A percentile compares a stretch with the other conserved stretches of the same genome.
These are phyloP conservation scores for Paramacrobiotus metropolitanus DNA, from an alignment of 1,140 invertebrate species.

Conservation along the genomic window DNA sequence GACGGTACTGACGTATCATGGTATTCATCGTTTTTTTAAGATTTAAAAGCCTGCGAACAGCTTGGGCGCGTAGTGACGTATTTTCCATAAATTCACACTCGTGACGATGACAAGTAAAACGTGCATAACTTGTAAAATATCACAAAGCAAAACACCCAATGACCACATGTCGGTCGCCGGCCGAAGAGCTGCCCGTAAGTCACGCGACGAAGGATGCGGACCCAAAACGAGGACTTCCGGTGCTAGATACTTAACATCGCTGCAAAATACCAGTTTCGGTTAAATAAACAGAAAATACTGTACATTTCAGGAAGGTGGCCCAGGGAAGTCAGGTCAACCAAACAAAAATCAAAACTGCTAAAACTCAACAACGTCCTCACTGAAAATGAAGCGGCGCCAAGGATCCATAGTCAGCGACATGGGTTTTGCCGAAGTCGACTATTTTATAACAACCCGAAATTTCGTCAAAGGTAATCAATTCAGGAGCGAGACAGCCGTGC, in stretches of 20 bases:
- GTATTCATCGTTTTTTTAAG: no score
- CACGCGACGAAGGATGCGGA: slow-evolving; percentile 16
- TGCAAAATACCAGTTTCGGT: slow-evolving; percentile 18
- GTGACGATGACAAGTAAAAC: no score
- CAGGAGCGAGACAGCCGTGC: slow-evolving; percentile 50
- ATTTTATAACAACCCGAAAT: slow-evolving; percentile 40
- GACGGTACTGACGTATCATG: slow-evolving; percentile 10
- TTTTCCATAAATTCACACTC: no score
- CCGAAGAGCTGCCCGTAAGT: slow-evolving; percentile 5
- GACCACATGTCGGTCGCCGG: slow-evolving; percentile 52
- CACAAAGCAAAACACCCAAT: slow-evolving; percentile 57
- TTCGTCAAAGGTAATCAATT: slow-evolving; percentile 54
- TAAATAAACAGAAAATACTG: slow-evolving; percentile 3
- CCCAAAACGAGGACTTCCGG: slow-evolving; percentile 50
- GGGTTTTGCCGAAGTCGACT: slow-evolving; percentile 72
- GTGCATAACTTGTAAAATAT: slow-evolving; percentile 33
- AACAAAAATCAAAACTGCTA: no score
- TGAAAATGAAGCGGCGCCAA: slow-evolving; percentile 79
- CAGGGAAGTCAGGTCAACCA: slow-evolving; percentile 33
- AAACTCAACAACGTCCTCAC: no score
- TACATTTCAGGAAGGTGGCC: neutral
- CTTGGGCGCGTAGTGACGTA: no score
- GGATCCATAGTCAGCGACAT: slow-evolving; percentile 59
- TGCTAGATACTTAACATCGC: slow-evolving; percentile 49
- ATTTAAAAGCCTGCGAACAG: no score